Evolutionary conservation across 2,888 invertebrate species (phyloP).

Genomic region (Parnassius glacialis): DNA sequence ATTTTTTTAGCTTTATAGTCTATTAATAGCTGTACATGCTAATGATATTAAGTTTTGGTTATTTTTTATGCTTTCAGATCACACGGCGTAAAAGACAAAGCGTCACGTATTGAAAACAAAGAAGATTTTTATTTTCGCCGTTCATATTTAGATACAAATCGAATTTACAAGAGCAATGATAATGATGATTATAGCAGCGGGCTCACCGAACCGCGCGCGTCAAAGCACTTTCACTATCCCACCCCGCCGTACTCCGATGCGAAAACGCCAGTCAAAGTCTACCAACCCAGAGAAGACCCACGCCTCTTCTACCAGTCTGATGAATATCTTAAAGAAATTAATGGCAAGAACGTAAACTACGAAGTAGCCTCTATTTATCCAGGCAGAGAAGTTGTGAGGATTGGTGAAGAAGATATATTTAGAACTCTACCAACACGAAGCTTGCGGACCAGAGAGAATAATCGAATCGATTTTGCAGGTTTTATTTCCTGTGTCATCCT

Average conservation of each 20-base stretch:
- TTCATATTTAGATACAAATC: conserved; percentile 41
- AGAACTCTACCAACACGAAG: conserved; percentile 30
- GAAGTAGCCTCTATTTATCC: conserved; percentile 61
- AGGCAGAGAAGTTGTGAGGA: conserved; percentile 55
- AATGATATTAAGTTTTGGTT: too few species aligned
- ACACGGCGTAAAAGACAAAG: conserved; percentile 33
- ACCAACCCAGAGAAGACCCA: conserved; percentile 69
- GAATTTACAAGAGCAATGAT: conserved; percentile 52
- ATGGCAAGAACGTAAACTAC: conserved; percentile 52
- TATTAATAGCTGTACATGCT: too few species aligned
- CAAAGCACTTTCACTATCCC: conserved; percentile 46
- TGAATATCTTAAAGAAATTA: conserved; percentile 63
- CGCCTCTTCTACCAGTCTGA: conserved; percentile 70
- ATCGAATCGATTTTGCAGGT: conserved; percentile 32
- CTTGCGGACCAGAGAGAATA: conserved; percentile 38
- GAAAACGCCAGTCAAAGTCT: conserved; percentile 47
- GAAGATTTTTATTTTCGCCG: conserved; percentile 36
- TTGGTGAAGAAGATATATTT: conserved; percentile 35
- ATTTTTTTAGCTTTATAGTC: too few species aligned
- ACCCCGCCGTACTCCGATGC: conserved; percentile 43
- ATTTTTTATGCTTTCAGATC: neutral
- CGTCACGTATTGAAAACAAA: conserved; percentile 26
- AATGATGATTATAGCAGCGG: conserved; percentile 64
- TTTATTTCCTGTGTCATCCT: neutral
- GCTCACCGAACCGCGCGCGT: conserved; percentile 46